Base-by-base conservation (phyloP, 2,113 vertebrate genomes). In the Lophotis ruficrista region DNA sequence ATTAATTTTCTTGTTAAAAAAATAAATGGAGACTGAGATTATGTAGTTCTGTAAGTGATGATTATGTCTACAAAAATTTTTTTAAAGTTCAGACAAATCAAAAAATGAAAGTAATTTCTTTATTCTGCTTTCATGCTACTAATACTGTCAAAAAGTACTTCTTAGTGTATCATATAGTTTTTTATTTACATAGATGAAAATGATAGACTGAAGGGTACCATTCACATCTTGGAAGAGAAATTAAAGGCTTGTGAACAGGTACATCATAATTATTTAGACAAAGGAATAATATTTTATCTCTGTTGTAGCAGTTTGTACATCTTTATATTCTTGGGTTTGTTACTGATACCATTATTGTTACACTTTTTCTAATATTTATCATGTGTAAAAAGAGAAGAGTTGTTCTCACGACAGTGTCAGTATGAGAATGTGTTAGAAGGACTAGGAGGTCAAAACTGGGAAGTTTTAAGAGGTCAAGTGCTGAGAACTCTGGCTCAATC, bases 141-240 rank as follows among this genome's bases (percentile, higher is more conserved):
- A 21, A 86, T 64, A 50, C 33, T 56, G 15, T 51, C 19, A 72
- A 79, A 87, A 64, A 54, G 7, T 45, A 54, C 22, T 53, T 88
- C 50, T 51, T 66, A 86, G 27, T 89, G 9, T 87, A n/a, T 54
- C 18, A 58, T 27, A 27, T 5, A 23, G 0, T 30, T 83, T 79
- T 71, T 90, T 94, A 33, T 95, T 97, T 96, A 61, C 4, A 9
- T 79, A 98, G 98, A 96, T 94, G 98, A 98, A 98, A 98, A 98
- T 96, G 94, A 96, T 66, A 96, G 92, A 56, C 88, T 98, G 38
- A 98, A 98, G 90, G 97, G 73, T 94, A 94, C 83, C 65, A 90
- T 95, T 89, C 93, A 87, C 23, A 60, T 93, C 66, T 92, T 98
- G 82, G 97, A 98, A 94, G 88, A 98, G 58, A 98, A 98, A 85